phyloP scores from a whole-genome alignment of 2,797 vertebrate genomes.

The Anguilla pacifica region DNA sequence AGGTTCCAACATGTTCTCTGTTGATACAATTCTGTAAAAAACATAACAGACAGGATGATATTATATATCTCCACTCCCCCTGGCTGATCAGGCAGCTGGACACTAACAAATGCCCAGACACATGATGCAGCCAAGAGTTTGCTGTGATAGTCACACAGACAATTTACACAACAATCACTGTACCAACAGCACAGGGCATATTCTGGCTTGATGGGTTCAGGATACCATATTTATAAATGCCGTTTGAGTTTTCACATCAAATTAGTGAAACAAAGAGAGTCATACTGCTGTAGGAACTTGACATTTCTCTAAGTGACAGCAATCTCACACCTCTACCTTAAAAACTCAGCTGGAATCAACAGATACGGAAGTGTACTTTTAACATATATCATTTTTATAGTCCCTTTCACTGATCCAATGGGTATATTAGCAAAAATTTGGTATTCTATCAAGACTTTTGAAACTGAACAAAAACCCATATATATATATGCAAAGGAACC shows the following conservation, averaged over 20 bases:
- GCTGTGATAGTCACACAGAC: neutral
- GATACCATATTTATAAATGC: neutral
- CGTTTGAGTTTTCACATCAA: neutral
- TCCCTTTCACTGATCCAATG: neutral
- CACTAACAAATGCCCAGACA: neutral
- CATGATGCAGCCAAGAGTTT: neutral
- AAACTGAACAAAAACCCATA: neutral
- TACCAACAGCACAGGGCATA: conserved; percentile 8
- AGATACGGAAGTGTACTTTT: neutral
- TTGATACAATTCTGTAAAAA: neutral
- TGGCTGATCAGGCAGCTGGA: neutral
- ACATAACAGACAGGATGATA: neutral
- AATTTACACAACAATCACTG: conserved; percentile 21
- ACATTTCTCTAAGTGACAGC: neutral
- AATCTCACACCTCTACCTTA: neutral
- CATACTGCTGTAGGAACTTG: neutral
- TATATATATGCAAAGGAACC: neutral
- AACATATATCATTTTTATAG: neutral
- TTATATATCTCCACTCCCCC: neutral
- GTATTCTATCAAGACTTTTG: neutral
- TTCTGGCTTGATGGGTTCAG: conserved; percentile 6
- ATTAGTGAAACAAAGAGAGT: neutral
- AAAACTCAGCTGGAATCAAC: neutral
- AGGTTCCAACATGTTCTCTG: neutral
- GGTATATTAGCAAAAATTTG: neutral